Evolutionary conservation across 2,888 invertebrate genomes (phyloP), one percentile per base, ranked within the genome.

Genomic region (Torymus aiolomorphi): DNA sequence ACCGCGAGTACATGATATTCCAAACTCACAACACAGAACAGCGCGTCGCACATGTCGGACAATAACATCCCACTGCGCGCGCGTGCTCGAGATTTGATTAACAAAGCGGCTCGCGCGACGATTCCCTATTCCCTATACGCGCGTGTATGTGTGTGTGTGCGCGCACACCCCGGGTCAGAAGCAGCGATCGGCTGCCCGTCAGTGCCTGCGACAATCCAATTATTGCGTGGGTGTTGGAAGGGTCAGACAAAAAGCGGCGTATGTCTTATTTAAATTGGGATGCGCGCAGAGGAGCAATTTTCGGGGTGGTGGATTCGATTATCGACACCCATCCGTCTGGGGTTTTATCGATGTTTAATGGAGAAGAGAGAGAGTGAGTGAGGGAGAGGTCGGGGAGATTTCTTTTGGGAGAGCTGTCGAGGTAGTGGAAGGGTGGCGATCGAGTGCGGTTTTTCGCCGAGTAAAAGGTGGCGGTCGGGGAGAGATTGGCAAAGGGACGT

Each of bases 21-120:
- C 24, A 66, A 66, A 24, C 57, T 51, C 52, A 31, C 31, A 31
- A 31, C 31, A 8, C 31, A 31, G 31, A 31, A 31, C 31, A 31
- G 31, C 31, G 31, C 31, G 31, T 31, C 31, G 31, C 31, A 3
- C 57, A 51, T 51, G 16, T 52, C 51, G 59, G 14, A 54, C 52
- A 16, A 52, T 78, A 67, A 61, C 61, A 31, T 31, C 5, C 16
- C n/a, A 1, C 13, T 3, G 52, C 20, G 18, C 24, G 42, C 31
- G 31, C 5, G 8, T 3, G 31, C 63, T 63, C 57, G 70, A 70
- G 70, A 76, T 72, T 78, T 61, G 78, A 78, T 72, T 78, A 72
- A 72, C 61, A 66, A 78, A 72, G 66, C 66, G 72, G 3, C 24
- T 65, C n/a, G 20, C 11, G 3, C 12, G 52, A 10, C 61, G 52